Evolutionary conservation across 2,113 vertebrate species (phyloP).

Genomic region (Procapra przewalskii): DNA sequence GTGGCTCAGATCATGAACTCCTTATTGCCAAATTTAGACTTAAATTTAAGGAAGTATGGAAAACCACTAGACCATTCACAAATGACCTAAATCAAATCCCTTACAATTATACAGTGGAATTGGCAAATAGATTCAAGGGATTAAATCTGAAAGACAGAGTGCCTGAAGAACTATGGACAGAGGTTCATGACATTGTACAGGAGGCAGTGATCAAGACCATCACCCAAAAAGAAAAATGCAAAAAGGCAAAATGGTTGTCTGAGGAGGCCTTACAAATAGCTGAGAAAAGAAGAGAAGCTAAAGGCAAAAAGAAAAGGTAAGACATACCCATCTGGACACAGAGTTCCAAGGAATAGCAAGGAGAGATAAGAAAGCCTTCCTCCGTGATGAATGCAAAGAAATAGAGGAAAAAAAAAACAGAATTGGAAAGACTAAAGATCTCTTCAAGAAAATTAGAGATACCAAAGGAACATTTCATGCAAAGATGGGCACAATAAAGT

Average conservation of each 20-base stretch:
- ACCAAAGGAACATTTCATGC: neutral
- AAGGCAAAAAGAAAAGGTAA: neutral
- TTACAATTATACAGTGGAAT: neutral
- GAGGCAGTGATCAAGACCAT: neutral
- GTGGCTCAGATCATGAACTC: neutral
- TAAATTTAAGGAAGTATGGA: neutral
- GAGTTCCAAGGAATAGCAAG: neutral
- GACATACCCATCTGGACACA: neutral
- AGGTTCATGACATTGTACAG: neutral
- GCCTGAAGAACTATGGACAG: neutral
- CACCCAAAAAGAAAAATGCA: neutral
- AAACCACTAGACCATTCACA: neutral
- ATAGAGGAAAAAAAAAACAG: neutral
- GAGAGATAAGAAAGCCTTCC: neutral
- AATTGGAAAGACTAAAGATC: neutral
- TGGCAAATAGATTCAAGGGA: neutral
- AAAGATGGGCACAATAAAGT: neutral
- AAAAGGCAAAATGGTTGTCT: neutral
- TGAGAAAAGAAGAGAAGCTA: neutral
- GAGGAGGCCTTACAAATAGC: neutral
- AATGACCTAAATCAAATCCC: neutral
- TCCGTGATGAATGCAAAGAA: neutral
- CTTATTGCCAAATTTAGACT: neutral
- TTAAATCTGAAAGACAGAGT: neutral
- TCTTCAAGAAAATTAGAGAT: neutral